Evolutionary conservation across 2,113 vertebrate genomes (phyloP), one percentile per base, ranked within the genome.

Genomic region (Arothron firmamentum): DNA sequence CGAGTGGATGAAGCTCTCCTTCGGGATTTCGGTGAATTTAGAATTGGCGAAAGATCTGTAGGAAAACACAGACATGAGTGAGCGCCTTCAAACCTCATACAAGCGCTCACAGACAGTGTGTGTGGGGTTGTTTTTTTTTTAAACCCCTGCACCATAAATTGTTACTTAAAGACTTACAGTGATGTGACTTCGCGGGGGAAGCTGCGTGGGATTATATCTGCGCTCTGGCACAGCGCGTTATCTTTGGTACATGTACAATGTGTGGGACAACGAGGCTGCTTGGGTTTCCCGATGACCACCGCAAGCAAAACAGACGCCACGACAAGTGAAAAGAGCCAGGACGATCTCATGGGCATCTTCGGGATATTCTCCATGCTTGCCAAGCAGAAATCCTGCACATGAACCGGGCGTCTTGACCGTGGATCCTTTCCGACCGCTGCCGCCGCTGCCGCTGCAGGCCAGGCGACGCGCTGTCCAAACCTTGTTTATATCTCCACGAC

Each of bases 171-270:
- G 90, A 95, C 96, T 98, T 93, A 99, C 97, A 99, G 89, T 81
- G 96, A 96, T 84, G 94, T 94, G 90, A 99, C 93, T 86, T 97
- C 96, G 71, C 92, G 87, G 64, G 94, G 94, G 65, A 98, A 95
- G 91, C 91, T 93, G 92, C 93, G 95, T 59, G 96, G 96, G 88
- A 98, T 94, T 74, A 91, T 86, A 78, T 89, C 93, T 79, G 95
- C 92, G 88, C 95, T 94, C 74, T 98, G 95, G 88, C 97, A 99
- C 89, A 98, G 79, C 85, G 96, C 97, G 88, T 96, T 98, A 92
- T 99, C 97, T 95, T 97, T 98, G 92, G 94, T 97, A 90, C 97
- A 99, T 74, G 93, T 95, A 88, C 97, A 99, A 78, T 90, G 93
- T 49, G 89, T 75, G 83, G 95, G 97, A 82, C 97, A 99, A 87